Evolutionary conservation across 2,113 vertebrate species (phyloP).

Genomic region (Oriolus oriolus): DNA sequence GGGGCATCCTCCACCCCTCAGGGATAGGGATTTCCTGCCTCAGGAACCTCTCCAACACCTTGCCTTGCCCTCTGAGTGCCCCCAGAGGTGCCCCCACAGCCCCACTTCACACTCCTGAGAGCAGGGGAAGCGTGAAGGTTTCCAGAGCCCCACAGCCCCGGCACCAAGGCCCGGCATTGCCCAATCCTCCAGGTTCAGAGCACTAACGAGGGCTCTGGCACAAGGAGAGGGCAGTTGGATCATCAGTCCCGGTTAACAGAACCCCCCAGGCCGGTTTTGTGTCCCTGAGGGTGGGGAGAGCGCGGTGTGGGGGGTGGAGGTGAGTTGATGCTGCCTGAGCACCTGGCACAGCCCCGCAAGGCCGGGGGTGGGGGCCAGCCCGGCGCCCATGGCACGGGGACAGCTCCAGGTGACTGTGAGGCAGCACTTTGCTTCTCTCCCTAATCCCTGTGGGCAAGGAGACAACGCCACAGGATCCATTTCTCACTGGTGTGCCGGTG

Average conservation of each 20-base stretch:
- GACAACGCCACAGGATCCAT: not conserved
- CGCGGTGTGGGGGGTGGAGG: not conserved
- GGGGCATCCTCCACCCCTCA: not conserved
- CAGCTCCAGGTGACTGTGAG: fast-evolving
- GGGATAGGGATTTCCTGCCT: not conserved
- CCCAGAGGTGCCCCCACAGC: not conserved
- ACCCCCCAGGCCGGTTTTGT: not conserved
- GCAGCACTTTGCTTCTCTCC: not conserved
- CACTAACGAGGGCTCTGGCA: not conserved
- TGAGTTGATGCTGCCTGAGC: not conserved
- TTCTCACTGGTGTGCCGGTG: not conserved
- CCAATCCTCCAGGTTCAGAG: not conserved
- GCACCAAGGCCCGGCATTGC: fast-evolving
- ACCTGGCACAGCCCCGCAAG: not conserved
- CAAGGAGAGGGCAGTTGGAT: fast-evolving
- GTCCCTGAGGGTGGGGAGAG: not conserved
- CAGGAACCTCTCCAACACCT: not conserved
- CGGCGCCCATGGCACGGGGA: fast-evolving
- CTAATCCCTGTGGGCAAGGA: not conserved
- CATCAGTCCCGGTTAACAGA: not conserved
- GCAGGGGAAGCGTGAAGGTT: not conserved
- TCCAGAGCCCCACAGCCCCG: not conserved
- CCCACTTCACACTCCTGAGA: not conserved
- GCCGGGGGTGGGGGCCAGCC: too few species aligned
- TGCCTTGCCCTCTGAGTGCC: not conserved